Conservation (phyloP, 64 coral and sea anemone species). For the Orbicella faveolata region DNA sequence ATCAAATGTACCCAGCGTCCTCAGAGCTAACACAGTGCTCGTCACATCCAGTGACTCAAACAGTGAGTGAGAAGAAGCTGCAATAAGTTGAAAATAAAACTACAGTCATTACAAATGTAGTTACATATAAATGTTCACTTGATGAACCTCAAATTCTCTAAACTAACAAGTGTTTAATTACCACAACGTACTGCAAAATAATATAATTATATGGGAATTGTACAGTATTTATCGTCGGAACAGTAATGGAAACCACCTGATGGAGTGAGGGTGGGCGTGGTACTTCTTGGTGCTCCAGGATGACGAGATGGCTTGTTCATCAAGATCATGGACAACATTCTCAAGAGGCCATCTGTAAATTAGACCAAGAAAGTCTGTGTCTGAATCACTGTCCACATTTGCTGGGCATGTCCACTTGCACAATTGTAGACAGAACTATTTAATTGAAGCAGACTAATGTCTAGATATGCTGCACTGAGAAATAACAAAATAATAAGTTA, state of each 20-base stretch:
- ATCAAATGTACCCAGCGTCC: slow-evolving; percentile 97
- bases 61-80: slow-evolving; percentile 83
- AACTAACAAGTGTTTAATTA: no score
- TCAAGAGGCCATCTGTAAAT: slow-evolving; percentile 87
- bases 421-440: no score
- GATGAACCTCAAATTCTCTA: no score
- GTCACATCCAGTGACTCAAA: slow-evolving; percentile 76
- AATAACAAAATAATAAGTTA: no score
- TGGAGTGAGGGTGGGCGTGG: slow-evolving; percentile 71
- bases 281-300: slow-evolving; percentile 75
- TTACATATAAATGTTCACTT: no score
- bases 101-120: background rate
- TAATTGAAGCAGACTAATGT: no score
- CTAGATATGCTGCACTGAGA: no score
- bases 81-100: background rate
- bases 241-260: slow-evolving; percentile 45
- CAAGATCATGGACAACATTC: slow-evolving; percentile 85
- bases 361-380: background rate
- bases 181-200: no score
- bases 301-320: slow-evolving; percentile 82
- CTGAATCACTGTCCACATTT: background rate
- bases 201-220: no score
- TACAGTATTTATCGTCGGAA: background rate
- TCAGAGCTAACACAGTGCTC: slow-evolving; percentile 84
- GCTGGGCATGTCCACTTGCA: background rate